Evolutionary conservation across 2,113 vertebrate genomes (phyloP).

Genomic region (Misgurnus anguillicaudatus): DNA sequence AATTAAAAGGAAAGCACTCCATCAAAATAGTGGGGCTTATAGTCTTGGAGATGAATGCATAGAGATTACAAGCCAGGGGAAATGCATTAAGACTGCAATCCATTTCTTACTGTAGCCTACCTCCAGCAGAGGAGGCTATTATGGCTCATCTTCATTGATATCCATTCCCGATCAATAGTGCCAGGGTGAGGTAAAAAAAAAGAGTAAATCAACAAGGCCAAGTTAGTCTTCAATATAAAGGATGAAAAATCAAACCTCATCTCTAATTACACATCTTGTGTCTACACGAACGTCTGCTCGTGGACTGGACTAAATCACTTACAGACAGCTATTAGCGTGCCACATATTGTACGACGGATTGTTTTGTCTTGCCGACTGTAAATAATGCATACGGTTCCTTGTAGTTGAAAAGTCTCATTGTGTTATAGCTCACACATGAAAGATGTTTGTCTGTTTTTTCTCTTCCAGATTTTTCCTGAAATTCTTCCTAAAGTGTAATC

Average conservation of each 20-base stretch:
- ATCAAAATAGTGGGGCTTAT: constrained; percentile 61
- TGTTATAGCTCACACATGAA: background rate
- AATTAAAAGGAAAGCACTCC: constrained; percentile 72
- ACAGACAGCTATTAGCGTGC: background rate
- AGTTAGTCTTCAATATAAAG: constrained; percentile 29
- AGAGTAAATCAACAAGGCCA: constrained; percentile 58
- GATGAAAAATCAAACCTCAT: constrained; percentile 51
- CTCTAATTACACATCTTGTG: constrained; percentile 60
- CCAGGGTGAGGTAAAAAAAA: constrained; percentile 54
- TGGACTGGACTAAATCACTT: background rate
- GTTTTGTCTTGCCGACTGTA: background rate
- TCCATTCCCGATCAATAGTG: constrained; percentile 66
- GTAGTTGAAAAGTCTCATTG: background rate
- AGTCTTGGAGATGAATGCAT: constrained; percentile 65
- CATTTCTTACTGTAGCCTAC: constrained; percentile 56
- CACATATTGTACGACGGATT: background rate
- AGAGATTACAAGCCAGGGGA: constrained; percentile 66
- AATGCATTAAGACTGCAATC: constrained; percentile 69
- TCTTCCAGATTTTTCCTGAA: constrained; percentile 85
- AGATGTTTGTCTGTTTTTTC: background rate
- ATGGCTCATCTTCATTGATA: constrained; percentile 65
- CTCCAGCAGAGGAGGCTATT: constrained; percentile 53
- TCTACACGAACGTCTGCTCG: constrained; percentile 31
- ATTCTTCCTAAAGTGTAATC: constrained; percentile 95
- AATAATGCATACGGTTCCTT: background rate